Percentiles rank a stretch among this genome's conserved stretches.
Evolutionary conservation across 2,797 vertebrate genomes (phyloP).

Genomic region (Poecilia picta): DNA sequence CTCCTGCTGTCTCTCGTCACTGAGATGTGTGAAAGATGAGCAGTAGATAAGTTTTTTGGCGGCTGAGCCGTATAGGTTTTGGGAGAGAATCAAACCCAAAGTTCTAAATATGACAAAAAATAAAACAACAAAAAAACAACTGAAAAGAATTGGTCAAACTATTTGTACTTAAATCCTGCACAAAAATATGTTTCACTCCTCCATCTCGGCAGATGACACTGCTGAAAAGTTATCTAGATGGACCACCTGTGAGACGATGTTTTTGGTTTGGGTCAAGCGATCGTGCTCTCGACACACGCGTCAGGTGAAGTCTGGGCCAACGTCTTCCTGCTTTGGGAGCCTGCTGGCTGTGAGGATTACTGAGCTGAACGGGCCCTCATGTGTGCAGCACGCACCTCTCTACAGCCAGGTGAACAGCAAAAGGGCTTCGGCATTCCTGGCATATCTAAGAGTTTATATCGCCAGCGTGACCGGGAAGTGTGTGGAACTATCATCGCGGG

Average conservation of each 20-base stretch:
- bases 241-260: slow-evolving; percentile 59
- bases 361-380: slow-evolving; percentile 69
- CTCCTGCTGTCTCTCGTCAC: slow-evolving; percentile 5
- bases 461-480: slow-evolving; percentile 72
- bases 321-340: neutral
- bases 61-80: neutral
- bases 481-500: slow-evolving; percentile 67
- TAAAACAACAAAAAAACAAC: neutral
- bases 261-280: slow-evolving; percentile 46
- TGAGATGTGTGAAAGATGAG: slow-evolving; percentile 8
- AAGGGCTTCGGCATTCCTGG: slow-evolving; percentile 73
- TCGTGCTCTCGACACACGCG: slow-evolving; percentile 45
- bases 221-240: slow-evolving; percentile 26
- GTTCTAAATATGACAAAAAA: neutral
- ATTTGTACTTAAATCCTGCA: neutral
- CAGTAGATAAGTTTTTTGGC: slow-evolving; percentile 1
- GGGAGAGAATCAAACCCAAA: neutral
- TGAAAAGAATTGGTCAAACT: neutral
- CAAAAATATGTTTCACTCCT: slow-evolving; percentile 11
- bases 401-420: slow-evolving; percentile 72
- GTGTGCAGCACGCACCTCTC: slow-evolving; percentile 51
- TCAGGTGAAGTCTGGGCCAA: slow-evolving; percentile 60
- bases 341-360: slow-evolving; percentile 40
- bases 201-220: slow-evolving; percentile 12
- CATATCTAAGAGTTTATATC: slow-evolving; percentile 76